Base-by-base conservation (phyloP, 2,888 invertebrate species). In the Ephialtes manifestator region DNA sequence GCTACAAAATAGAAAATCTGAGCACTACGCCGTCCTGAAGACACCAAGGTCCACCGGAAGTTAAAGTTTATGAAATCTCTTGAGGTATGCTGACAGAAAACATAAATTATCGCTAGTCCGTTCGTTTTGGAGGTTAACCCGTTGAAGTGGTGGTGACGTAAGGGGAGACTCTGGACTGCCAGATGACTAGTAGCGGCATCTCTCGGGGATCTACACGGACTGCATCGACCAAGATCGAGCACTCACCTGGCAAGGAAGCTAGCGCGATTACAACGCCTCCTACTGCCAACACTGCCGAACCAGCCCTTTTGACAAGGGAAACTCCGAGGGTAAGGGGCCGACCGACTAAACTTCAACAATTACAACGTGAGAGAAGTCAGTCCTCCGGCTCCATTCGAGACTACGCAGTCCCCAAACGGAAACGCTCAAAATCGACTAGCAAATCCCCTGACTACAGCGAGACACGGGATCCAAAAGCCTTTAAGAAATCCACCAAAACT, bases 181-280 rank as follows among this genome's bases (percentile, higher is more conserved):
- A 46, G 48, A 68, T 68, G 48, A 20, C 15, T 48, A 68, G 48
- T 46, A 24, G 67, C 28, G 67, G 15, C 67, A 68, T 48, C 67
- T 68, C 15, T 20, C 48, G 67, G 24, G 67, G 28, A 46, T 28
- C 67, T 0, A 68, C 8, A 0, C 24, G 24, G 20, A 15, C 31
- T 60, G 2, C 67, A 46, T 46, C 67, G 46, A 68, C 8, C 48
- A 15, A 46, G 67, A 68, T 68, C 67, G 2, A 68, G 1, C 15
- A 48, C 67, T 68, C 67, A 15, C 67, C 67, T 24, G 67, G 24
- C 0, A 24, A 1, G 24, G 48, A 68, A 28, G 20, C 0, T 65
- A 65, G 43, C 39, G 65, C 58, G 0, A 1, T 11, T 5, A 2
- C 8, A 58, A 8, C 11, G 10, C 11, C 28, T 28, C 11, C 58